Evolutionary conservation across 2,797 vertebrate species (phyloP), one percentile per base, ranked within the genome.

Genomic region (Onychomys arenicola): DNA sequence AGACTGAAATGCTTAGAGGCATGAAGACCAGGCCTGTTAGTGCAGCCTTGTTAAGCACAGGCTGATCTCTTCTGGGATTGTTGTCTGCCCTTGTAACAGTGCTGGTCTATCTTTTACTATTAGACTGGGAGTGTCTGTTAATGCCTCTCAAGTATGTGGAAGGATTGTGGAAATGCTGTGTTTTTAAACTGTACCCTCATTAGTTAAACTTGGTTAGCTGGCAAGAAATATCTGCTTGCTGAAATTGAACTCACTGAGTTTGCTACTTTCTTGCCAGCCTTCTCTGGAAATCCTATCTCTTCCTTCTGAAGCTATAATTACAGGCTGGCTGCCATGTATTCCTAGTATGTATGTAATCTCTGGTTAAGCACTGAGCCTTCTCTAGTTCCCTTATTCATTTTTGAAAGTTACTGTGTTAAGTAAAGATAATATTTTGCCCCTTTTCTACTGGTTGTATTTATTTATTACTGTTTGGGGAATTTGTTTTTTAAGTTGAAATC

Each of bases 11-110:
- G 4, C 29, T 5, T 5, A 14, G 34, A 8, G 32, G 19, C 75
- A 0, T 4, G 0, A 10, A 11, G 71, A 40, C 59, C 73, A 1
- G 3, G 57, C 14, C 87, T 52, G 19, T 37, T 16, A n/a, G 6
- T 25, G 1, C 5, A 19, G 19, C 5, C 3, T 2, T 27, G 23
- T 37, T 6, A 3, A 3, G 29, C 27, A 1, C 59, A 3, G 13
- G 27, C 0, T 1, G 2, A 3, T 19, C 46, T 3, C n/a, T 0
- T 40, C 59, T 17, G 1, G 57, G 25, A 7, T 9, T 49, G 21
- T 27, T 21, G 19, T 76, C 27, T 4, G 5, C 2, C 34, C 57
- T 76, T 16, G 3, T 27, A n/a, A 34, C 37, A 23, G 12, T 46
- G 10, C 37, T 43, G 21, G 1, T 43, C 37, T 29, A 0, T 5